Conservation (phyloP, 2,888 invertebrate genomes). For the Drosophila acutilabella region DNA sequence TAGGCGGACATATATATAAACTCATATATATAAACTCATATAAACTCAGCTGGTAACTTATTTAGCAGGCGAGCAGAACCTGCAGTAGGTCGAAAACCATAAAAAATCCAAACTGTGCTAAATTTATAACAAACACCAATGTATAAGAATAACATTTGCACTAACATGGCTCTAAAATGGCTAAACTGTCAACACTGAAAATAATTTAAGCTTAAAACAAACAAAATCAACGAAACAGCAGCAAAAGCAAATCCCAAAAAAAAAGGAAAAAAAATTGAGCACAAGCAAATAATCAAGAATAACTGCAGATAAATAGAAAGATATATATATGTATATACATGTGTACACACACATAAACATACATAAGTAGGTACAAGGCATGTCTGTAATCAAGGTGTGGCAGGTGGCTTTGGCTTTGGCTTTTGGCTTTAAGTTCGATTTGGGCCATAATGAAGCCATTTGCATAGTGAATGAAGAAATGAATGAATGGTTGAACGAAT, state of each 20-base stretch:
- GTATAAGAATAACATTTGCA: no score
- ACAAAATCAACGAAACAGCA: constrained; percentile 37
- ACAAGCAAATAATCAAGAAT: constrained; percentile 62
- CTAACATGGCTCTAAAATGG: no score
- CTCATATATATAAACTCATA: no score
- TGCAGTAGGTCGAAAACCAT: no score
- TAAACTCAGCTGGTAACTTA: no score
- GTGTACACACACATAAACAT: background rate
- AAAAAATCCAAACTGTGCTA: no score
- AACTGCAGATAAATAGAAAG: constrained; percentile 16
- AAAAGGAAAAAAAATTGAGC: constrained; percentile 49
- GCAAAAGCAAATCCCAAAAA: constrained; percentile 31
- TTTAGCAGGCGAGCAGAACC: no score
- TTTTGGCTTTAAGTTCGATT: constrained; percentile 16
- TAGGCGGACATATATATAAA: no score
- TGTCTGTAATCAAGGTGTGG: constrained; percentile 61
- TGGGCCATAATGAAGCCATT: constrained; percentile 61
- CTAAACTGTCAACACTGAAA: constrained; percentile 25
- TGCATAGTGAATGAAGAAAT: constrained; percentile 47
- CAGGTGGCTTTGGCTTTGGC: constrained; percentile 49
- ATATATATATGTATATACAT: background rate
- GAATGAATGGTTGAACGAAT: constrained; percentile 12
- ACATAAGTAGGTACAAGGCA: constrained; percentile 6
- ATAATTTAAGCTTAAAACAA: constrained; percentile 69
- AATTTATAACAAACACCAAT: no score